Conservation (phyloP, 2,797 vertebrate species). For the Peromyscus aztecus region DNA sequence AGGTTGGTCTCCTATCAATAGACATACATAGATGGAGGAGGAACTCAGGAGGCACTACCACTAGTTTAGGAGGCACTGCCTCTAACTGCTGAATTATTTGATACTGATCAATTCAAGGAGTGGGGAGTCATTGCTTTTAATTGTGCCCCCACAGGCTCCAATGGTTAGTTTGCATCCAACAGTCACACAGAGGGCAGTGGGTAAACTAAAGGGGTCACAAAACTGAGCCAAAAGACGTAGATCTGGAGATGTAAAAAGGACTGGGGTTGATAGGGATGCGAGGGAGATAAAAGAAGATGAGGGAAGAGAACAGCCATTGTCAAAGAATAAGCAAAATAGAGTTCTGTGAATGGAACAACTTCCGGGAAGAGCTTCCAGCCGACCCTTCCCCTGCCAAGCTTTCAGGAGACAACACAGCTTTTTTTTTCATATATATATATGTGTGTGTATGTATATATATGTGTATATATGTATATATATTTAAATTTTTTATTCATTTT, state of each 20-base stretch:
- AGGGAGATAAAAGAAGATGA: not conserved
- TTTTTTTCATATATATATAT: too few relatives aligned
- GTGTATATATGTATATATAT: too few relatives aligned
- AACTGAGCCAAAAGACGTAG: not conserved
- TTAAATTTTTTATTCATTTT: too few relatives aligned
- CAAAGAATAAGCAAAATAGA: not conserved
- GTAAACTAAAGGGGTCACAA: not conserved
- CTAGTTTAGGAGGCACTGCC: too few relatives aligned
- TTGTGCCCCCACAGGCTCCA: not conserved
- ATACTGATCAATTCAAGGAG: not conserved
- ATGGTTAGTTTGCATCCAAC: not conserved
- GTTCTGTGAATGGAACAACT: not conserved
- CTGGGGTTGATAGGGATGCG: not conserved
- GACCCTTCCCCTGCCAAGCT: not conserved
- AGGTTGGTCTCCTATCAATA: not conserved
- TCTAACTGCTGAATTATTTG: not conserved
- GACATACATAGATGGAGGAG: not conserved
- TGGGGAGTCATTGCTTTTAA: not conserved
- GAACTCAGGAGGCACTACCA: not conserved
- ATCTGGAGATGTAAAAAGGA: not conserved
- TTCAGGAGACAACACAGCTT: not conserved
- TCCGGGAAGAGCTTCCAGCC: not conserved
- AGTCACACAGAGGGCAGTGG: not conserved
- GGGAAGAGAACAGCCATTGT: not conserved
- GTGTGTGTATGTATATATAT: too few relatives aligned